Percentiles rank a stretch among this genome's conserved stretches.
Evolutionary conservation across 53 echinoderm and acorn worm species (phyloP).

Genomic region (Holothuria scabra): DNA sequence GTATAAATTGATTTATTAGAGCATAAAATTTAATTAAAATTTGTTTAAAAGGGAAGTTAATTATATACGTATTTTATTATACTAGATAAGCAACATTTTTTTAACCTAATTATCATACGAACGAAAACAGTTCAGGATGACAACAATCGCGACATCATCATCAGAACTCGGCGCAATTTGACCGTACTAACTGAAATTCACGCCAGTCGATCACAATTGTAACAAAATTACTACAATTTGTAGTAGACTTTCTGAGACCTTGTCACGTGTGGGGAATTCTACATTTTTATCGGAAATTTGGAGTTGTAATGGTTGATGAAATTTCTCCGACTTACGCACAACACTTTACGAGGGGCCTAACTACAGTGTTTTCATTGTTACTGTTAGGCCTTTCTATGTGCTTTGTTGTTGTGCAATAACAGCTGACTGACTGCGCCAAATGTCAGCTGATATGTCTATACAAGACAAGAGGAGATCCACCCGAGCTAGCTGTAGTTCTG

Average conservation of each 20-base stretch:
- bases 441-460: conserved; percentile 58
- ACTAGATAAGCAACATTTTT: not conserved
- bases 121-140: conserved; percentile 24
- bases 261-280: no score
- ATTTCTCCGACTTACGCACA: conserved; percentile 20
- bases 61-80: not conserved
- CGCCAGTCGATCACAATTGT: no score
- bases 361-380: not conserved
- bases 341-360: conserved; percentile 41
- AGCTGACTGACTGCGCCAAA: conserved; percentile 54
- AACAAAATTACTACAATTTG: no score
- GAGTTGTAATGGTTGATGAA: conserved; percentile 21
- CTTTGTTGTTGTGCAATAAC: conserved; percentile 50
- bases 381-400: conserved; percentile 29
- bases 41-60: not conserved
- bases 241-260: no score
- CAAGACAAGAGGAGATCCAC: conserved; percentile 49
- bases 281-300: no score
- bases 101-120: conserved; percentile 40
- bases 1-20: no score
- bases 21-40: no score
- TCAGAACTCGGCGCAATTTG: no score
- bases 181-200: no score
- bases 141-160: not conserved
- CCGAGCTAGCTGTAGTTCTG: conserved; percentile 41